phyloP scores from a whole-genome alignment of 2,797 vertebrate species.

The Benthosema pterotum region DNA sequence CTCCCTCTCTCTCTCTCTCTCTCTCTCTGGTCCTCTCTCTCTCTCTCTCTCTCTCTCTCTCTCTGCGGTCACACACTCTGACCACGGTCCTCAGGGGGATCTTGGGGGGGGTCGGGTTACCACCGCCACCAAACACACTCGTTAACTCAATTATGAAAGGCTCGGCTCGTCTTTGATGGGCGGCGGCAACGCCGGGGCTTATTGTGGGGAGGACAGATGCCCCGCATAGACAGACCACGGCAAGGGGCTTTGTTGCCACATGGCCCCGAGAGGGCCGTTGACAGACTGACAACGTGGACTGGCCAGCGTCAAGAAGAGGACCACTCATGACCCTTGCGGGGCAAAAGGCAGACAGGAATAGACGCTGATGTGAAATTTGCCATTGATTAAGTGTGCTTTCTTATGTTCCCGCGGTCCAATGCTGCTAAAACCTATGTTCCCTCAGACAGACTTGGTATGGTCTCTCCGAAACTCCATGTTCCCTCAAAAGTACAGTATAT shows the following conservation, averaged over 20 bases:
- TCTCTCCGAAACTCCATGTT: too few relatives aligned
- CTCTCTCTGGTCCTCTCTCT: background rate
- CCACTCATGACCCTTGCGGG: constrained; percentile 41
- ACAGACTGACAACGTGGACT: constrained; percentile 49
- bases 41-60: background rate
- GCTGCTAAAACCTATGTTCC: too few relatives aligned
- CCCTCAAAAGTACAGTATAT: too few relatives aligned
- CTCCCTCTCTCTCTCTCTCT: constrained; percentile 19
- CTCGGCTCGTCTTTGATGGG: constrained; percentile 64
- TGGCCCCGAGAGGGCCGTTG: constrained; percentile 44
- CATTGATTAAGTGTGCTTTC: too few relatives aligned
- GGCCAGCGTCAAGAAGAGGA: constrained; percentile 32
- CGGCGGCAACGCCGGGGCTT: constrained; percentile 60
- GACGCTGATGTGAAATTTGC: constrained; percentile 15
- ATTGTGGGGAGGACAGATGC: constrained; percentile 67
- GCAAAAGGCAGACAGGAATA: constrained; percentile 32
- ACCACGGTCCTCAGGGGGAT: constrained; percentile 47
- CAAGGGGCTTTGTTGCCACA: constrained; percentile 52
- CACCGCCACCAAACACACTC: constrained; percentile 68
- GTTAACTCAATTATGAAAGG: constrained; percentile 77
- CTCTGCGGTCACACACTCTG: constrained; percentile 56
- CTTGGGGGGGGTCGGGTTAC: constrained; percentile 67
- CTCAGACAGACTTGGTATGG: too few relatives aligned
- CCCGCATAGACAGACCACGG: constrained; percentile 56
- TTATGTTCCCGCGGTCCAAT: too few relatives aligned